Evolutionary conservation across 1,140 invertebrate species (phyloP).

Genomic region (Drosophila sulfurigaster): DNA sequence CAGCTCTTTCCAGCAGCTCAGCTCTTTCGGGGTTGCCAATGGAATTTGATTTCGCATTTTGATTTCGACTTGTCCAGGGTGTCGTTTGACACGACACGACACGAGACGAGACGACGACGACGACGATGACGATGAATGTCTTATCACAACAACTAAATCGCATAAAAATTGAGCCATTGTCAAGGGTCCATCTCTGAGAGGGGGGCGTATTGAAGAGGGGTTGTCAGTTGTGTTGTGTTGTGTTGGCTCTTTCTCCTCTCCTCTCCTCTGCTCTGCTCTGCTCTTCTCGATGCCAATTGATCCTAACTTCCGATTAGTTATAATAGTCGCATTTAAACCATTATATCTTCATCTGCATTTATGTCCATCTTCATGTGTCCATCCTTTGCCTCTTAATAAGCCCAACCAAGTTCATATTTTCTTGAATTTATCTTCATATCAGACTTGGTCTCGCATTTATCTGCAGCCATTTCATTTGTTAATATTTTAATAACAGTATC

Average conservation of each 20-base stretch:
- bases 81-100: constrained; percentile 62
- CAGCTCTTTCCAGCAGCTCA: constrained; percentile 66
- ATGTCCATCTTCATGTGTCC: not conserved
- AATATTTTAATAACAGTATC: not conserved
- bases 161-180: constrained; percentile 83
- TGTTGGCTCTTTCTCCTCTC: not conserved
- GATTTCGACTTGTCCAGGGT: constrained; percentile 49
- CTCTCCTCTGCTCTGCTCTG: not conserved
- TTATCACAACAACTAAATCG: constrained; percentile 81
- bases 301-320: constrained; percentile 61
- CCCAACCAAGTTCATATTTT: not conserved
- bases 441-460: not conserved
- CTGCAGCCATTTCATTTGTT: not conserved
- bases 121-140: constrained; percentile 57
- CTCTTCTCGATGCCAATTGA: constrained; percentile 24
- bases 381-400: constrained; percentile 2
- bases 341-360: constrained; percentile 26
- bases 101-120: constrained; percentile 19
- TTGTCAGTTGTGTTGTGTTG: constrained; percentile 21
- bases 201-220: not conserved
- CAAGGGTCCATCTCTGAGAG: constrained; percentile 42
- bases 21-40: constrained; percentile 47
- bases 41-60: constrained; percentile 50
- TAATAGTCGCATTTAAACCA: constrained; percentile 73
- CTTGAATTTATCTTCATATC: not conserved